Conservation (phyloP, 1,140 invertebrate species). For the Leguminivora glycinivorella region DNA sequence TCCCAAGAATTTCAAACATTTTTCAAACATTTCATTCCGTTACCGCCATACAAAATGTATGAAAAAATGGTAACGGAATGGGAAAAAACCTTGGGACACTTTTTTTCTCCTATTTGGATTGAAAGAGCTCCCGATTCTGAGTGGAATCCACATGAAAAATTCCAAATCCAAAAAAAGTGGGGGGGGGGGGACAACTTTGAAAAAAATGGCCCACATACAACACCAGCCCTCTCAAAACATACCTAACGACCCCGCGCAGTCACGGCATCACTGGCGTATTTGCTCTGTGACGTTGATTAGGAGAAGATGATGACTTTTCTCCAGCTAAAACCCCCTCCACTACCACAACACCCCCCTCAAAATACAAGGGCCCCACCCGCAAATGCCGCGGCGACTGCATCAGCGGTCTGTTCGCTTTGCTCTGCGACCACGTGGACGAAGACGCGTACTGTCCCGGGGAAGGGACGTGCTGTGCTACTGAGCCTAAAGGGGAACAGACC, state of each 20-base stretch:
- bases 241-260: constrained; percentile 79
- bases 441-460: constrained; percentile 88
- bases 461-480: constrained; percentile 87
- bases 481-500: constrained; percentile 54
- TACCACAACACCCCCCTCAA: constrained; percentile 53
- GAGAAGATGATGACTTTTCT: constrained; percentile 85
- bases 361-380: constrained; percentile 57
- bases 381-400: constrained; percentile 91
- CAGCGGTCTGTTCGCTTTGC: constrained; percentile 87
- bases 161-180: too few species aligned
- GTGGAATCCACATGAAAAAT: too few species aligned
- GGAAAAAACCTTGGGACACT: too few species aligned
- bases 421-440: constrained; percentile 91
- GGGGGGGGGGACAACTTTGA: too few species aligned
- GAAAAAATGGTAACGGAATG: too few species aligned
- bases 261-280: constrained; percentile 91
- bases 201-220: too few species aligned
- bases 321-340: too few species aligned
- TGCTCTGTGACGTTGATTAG: constrained; percentile 91
- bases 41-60: too few species aligned
- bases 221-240: constrained; percentile 52
- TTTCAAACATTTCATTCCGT: too few species aligned
- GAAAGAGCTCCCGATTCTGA: too few species aligned
- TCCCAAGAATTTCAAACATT: too few species aligned
- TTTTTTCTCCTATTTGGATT: too few species aligned